These are phyloP conservation scores for Drosophila paulistorum DNA, from an alignment of 1,140 invertebrate species.

Conservation along the genomic window DNA sequence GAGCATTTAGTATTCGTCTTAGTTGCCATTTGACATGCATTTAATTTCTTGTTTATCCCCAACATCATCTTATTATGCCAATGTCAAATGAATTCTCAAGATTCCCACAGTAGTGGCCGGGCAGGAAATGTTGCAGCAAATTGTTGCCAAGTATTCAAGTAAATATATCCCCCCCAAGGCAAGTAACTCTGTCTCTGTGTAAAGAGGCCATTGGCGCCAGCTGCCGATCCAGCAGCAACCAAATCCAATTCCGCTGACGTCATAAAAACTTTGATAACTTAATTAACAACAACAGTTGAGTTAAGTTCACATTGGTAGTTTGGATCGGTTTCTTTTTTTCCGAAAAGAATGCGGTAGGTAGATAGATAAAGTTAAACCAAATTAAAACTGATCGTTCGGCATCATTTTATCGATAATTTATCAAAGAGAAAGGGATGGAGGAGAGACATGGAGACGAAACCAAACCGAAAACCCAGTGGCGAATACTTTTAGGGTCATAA, in stretches of 20 bases:
- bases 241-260: slow-evolving; percentile 59
- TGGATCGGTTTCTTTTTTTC: slow-evolving; percentile 16
- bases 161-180: not conserved
- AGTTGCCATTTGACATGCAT: not conserved
- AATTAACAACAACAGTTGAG: slow-evolving; percentile 62
- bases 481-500: slow-evolving; percentile 65
- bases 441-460: not conserved
- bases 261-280: slow-evolving; percentile 80
- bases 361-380: slow-evolving; percentile 61
- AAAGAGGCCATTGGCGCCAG: slow-evolving; percentile 64
- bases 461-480: slow-evolving; percentile 69
- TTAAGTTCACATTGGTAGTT: slow-evolving; percentile 2
- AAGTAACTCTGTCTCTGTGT: slow-evolving; percentile 1
- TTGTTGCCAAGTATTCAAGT: slow-evolving; percentile 34
- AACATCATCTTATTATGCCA: slow-evolving; percentile 13
- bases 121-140: slow-evolving; percentile 45
- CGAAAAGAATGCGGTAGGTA: slow-evolving; percentile 76
- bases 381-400: slow-evolving; percentile 76
- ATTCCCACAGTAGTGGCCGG: slow-evolving; percentile 10
- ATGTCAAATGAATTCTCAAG: slow-evolving; percentile 14
- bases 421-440: slow-evolving; percentile 42
- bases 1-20: slow-evolving; percentile 1
- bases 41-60: slow-evolving; percentile 10
- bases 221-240: slow-evolving; percentile 21
- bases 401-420: slow-evolving; percentile 82